Conservation (phyloP, 2,797 vertebrate genomes). For the Setipinna tenuifilis region DNA sequence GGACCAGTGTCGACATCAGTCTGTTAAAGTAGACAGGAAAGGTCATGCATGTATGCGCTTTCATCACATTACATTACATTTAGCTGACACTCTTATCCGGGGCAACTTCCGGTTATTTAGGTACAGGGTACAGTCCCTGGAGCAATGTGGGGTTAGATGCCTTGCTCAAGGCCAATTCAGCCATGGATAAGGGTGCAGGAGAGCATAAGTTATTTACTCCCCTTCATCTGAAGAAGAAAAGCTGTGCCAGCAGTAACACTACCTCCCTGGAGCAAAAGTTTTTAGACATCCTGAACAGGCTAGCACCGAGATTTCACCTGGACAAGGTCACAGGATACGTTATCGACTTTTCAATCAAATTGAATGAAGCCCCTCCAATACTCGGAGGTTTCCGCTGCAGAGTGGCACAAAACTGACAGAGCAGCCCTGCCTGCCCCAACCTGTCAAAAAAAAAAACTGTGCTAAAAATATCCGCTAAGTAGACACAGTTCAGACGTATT, state of each 20-base stretch:
- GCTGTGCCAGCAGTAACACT: slow-evolving; percentile 20
- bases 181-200: too few species aligned
- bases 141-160: too few species aligned
- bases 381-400: slow-evolving; percentile 40
- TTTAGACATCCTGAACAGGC: slow-evolving; percentile 16
- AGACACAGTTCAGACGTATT: slow-evolving; percentile 19
- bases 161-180: too few species aligned
- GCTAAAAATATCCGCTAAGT: slow-evolving; percentile 35
- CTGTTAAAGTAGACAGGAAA: slow-evolving; percentile 24
- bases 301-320: slow-evolving; percentile 24
- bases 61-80: too few species aligned
- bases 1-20: background rate
- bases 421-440: background rate
- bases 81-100: too few species aligned
- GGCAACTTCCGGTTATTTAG: too few species aligned
- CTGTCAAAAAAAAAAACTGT: background rate
- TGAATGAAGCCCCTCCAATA: slow-evolving; percentile 42
- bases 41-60: background rate
- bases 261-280: slow-evolving; percentile 2
- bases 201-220: too few species aligned
- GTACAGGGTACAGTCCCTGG: too few species aligned
- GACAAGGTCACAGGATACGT: slow-evolving; percentile 53
- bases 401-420: slow-evolving; percentile 31
- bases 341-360: slow-evolving; percentile 60
- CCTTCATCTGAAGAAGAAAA: background rate